Percentiles rank a stretch among this genome's conserved stretches.
Conservation (phyloP, 1,140 invertebrate genomes). For the Galleria mellonella region DNA sequence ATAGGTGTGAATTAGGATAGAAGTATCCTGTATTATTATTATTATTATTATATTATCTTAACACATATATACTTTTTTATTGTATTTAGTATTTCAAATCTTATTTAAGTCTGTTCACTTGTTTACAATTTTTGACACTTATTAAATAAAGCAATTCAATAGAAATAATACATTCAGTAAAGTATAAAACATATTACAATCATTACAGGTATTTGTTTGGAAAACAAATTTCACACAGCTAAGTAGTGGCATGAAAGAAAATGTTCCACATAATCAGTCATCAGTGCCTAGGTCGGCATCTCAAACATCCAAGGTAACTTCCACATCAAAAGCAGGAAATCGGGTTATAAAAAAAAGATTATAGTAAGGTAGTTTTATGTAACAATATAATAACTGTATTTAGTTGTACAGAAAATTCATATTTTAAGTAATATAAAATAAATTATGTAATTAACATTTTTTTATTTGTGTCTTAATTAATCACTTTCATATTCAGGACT, state of each 20-base stretch:
- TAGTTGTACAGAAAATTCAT: constrained; percentile 7
- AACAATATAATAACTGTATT: background rate
- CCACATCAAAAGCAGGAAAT: constrained; percentile 28
- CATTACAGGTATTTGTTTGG: constrained; percentile 78
- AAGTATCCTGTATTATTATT: too few species aligned
- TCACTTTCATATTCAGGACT: constrained; percentile 32
- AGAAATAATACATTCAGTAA: too few species aligned
- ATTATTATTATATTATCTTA: too few species aligned
- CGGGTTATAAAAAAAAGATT: constrained; percentile 53
- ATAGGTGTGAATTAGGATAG: too few species aligned
- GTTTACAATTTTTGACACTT: too few species aligned
- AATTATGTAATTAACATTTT: constrained; percentile 3
- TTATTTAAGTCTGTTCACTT: too few species aligned
- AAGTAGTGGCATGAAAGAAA: constrained; percentile 43
- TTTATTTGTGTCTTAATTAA: constrained; percentile 20
- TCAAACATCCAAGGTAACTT: constrained; percentile 28
- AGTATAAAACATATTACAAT: too few species aligned
- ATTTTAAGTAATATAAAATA: constrained; percentile 7
- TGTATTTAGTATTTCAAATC: too few species aligned
- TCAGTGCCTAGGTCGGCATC: constrained; percentile 23
- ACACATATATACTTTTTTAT: too few species aligned
- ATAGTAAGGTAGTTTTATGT: constrained; percentile 9
- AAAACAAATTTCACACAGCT: constrained; percentile 73
- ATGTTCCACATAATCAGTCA: constrained; percentile 30
- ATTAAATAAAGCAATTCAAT: too few species aligned